phyloP scores from a whole-genome alignment of 1,140 invertebrate species.

The Meloidogyne exigua region DNA sequence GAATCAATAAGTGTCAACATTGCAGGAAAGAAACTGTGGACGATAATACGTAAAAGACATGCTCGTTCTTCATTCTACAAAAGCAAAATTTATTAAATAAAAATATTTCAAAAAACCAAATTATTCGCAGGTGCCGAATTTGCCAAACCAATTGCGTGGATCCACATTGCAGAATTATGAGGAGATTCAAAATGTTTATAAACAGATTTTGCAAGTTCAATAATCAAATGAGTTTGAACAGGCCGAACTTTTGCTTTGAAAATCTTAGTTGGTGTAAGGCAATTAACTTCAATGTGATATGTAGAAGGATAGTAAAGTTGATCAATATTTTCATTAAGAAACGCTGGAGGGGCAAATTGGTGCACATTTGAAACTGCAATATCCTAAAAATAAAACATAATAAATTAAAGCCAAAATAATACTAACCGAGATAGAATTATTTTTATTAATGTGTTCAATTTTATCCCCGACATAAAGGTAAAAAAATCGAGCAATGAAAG shows the following conservation, averaged over 20 bases:
- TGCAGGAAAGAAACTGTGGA: slow-evolving; percentile 36
- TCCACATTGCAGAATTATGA: slow-evolving; percentile 18
- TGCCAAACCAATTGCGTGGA: slow-evolving; percentile 35
- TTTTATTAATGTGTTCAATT: background rate
- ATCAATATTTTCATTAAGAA: slow-evolving; percentile 40
- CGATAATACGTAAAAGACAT: slow-evolving; percentile 30
- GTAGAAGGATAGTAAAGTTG: slow-evolving; percentile 38
- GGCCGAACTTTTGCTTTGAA: slow-evolving; percentile 31
- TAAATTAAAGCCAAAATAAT: background rate
- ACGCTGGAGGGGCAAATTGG: slow-evolving; percentile 33
- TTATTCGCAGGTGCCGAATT: slow-evolving; percentile 35
- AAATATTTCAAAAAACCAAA: slow-evolving; percentile 23
- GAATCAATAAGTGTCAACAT: slow-evolving; percentile 29
- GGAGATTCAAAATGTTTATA: slow-evolving; percentile 31
- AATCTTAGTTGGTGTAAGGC: slow-evolving; percentile 4
- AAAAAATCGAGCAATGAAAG: slow-evolving; percentile 33
- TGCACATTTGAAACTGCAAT: slow-evolving; percentile 13
- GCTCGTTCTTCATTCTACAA: slow-evolving; percentile 36
- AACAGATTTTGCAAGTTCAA: slow-evolving; percentile 31
- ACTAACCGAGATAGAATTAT: background rate
- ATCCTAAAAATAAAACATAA: slow-evolving; percentile 23
- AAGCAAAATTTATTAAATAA: background rate
- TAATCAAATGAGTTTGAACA: slow-evolving; percentile 35
- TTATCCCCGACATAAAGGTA: background rate
- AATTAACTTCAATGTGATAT: slow-evolving; percentile 22